Percentiles rank a stretch among this genome's conserved stretches.
Evolutionary conservation across 1,140 invertebrate species (phyloP).

Genomic region (Nasonia vitripennis): DNA sequence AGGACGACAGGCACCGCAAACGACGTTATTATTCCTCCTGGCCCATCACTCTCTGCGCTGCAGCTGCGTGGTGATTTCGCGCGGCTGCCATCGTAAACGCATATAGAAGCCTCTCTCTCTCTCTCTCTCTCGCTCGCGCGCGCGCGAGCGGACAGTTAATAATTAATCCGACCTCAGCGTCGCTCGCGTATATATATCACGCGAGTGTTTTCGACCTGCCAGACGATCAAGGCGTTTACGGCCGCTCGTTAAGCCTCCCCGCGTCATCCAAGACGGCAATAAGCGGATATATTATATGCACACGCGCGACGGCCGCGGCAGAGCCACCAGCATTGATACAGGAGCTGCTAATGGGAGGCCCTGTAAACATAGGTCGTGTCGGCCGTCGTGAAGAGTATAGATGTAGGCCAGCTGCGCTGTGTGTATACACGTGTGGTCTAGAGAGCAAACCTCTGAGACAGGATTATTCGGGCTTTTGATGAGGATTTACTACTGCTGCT

Average conservation of each 20-base stretch:
- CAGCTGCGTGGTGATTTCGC: too few species aligned
- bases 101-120: too few species aligned
- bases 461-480: conserved; percentile 4
- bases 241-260: conserved; percentile 3
- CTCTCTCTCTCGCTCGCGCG: too few species aligned
- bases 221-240: conserved; percentile 12
- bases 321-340: background rate
- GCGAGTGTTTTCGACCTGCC: background rate
- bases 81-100: background rate
- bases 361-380: background rate
- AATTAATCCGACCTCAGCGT: background rate
- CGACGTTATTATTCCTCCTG: background rate
- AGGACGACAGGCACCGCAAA: background rate
- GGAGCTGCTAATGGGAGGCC: background rate
- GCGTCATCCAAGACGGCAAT: conserved; percentile 14
- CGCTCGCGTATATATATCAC: background rate
- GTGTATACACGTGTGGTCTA: too few species aligned
- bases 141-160: background rate
- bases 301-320: background rate
- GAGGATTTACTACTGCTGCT: background rate
- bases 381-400: background rate
- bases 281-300: conserved; percentile 26
- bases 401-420: conserved; percentile 3
- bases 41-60: too few species aligned
- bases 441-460: background rate